Conservation (phyloP, 2,113 vertebrate genomes). For the Sturnus vulgaris region DNA sequence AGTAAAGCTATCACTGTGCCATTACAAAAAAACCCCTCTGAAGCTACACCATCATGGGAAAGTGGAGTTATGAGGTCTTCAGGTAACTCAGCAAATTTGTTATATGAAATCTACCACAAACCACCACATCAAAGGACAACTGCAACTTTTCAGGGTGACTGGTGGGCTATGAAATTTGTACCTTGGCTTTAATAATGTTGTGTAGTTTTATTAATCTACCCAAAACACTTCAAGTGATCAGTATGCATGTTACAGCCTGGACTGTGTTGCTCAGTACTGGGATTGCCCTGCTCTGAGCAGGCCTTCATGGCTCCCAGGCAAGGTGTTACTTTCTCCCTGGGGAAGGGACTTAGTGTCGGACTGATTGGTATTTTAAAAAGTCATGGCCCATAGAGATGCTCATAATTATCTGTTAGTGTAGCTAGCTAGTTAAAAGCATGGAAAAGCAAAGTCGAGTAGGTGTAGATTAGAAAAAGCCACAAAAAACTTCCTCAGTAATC, state of each 20-base stretch:
- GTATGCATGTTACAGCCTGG: not conserved
- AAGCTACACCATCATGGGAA: not conserved
- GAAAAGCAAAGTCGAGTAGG: not conserved
- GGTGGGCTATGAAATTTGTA: not conserved
- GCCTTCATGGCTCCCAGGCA: not conserved
- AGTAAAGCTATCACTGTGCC: not conserved
- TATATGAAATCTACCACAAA: not conserved
- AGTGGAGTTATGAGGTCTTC: not conserved
- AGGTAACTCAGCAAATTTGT: not conserved
- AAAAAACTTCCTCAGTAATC: not conserved
- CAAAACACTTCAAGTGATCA: not conserved
- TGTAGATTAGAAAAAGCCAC: not conserved
- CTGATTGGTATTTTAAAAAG: not conserved
- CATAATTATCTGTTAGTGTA: not conserved
- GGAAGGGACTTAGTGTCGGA: not conserved
- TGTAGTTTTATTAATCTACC: not conserved
- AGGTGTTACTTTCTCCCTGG: not conserved
- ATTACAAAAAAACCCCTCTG: not conserved
- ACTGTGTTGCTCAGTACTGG: not conserved
- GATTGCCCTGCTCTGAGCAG: not conserved
- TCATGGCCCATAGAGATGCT: not conserved
- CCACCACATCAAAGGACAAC: not conserved
- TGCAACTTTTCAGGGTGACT: not conserved
- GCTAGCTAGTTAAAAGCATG: not conserved
- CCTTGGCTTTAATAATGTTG: not conserved